These are phyloP conservation scores for Chelonus insularis DNA, from an alignment of 1,140 invertebrate species.

Conservation along the genomic window DNA sequence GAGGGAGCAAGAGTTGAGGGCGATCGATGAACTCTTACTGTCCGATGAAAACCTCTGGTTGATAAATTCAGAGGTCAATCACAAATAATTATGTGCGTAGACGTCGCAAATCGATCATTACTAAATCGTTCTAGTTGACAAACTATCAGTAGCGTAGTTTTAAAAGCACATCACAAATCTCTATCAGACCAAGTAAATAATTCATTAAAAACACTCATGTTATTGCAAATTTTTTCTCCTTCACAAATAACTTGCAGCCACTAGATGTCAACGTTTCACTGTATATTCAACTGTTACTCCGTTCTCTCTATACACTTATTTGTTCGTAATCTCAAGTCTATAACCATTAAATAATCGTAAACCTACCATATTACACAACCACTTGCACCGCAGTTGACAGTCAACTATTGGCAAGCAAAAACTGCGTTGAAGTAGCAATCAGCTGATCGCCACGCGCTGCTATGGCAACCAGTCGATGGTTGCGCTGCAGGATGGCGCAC, in stretches of 20 bases:
- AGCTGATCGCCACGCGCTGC: conserved; percentile 54
- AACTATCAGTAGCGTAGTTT: background rate
- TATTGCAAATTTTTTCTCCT: background rate
- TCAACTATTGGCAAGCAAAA: background rate
- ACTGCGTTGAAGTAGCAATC: conserved; percentile 35
- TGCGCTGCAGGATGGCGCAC: conserved; percentile 24
- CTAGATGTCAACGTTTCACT: too few relatives aligned
- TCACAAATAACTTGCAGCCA: too few relatives aligned
- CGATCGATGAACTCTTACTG: conserved; percentile 17
- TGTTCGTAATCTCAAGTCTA: too few relatives aligned
- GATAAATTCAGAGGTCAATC: conserved; percentile 21
- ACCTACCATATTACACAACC: background rate
- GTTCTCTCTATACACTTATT: too few relatives aligned
- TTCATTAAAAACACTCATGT: background rate
- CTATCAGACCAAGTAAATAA: background rate
- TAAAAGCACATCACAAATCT: too few relatives aligned
- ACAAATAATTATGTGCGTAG: conserved; percentile 10
- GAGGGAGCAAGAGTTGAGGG: background rate
- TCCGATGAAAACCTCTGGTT: conserved; percentile 5
- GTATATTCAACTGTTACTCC: too few relatives aligned
- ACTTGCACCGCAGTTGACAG: background rate
- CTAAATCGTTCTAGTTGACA: conserved; percentile 1
- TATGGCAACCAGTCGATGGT: conserved; percentile 36
- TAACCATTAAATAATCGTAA: too few relatives aligned
- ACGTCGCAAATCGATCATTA: conserved; percentile 1